Base-by-base conservation (phyloP, 2,888 invertebrate species). In the Cataglyphis livida region DNA sequence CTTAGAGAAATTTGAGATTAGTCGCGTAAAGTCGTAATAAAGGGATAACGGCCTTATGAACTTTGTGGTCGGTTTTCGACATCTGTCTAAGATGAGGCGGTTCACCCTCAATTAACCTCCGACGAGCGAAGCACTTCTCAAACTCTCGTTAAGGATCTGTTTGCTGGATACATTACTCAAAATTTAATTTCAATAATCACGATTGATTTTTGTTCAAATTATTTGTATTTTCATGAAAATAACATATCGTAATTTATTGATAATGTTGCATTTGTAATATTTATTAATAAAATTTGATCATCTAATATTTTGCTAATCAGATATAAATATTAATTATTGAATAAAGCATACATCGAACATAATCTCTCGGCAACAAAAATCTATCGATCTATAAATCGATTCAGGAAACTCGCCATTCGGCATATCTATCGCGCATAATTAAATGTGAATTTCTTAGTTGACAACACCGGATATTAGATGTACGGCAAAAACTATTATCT, bases 41-140 rank as follows among this genome's bases (percentile, higher is more conserved):
- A 84, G 82, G 83, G 84, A 86, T 86, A 85, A 71, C 75, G 84
- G 74, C 59, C 73, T 59, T 83, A 54, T 83, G 66, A 89, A 89
- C 81, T 91, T 91, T 32, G 74, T 35, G 68, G 66, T 76, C 78
- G 84, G 84, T 73, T 85, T 51, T 89, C 87, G 88, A 91, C 91
- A 91, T 90, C 89, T 91, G 91, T 65, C 85, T 91, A 91, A 91
- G 91, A 91, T 90, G 86, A 81, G 83, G 35, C 85, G 71, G 81
- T 79, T 84, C 86, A 73, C 88, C 82, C 81, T 32, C 86, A 79
- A 87, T 87, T 90, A 85, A 90, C 89, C 91, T 54, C 54, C 59
- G 57, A 61, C 73, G 84, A 75, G 83, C 81, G 71, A 64, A 84
- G 88, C 88, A 90, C 87, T 85, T 84, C 88, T 91, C 86, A 85